A percentile compares a stretch with the other conserved stretches of the same genome.
These are phyloP conservation scores for Scleropages formosus DNA, from an alignment of 2,797 vertebrate species.

Conservation along the genomic window DNA sequence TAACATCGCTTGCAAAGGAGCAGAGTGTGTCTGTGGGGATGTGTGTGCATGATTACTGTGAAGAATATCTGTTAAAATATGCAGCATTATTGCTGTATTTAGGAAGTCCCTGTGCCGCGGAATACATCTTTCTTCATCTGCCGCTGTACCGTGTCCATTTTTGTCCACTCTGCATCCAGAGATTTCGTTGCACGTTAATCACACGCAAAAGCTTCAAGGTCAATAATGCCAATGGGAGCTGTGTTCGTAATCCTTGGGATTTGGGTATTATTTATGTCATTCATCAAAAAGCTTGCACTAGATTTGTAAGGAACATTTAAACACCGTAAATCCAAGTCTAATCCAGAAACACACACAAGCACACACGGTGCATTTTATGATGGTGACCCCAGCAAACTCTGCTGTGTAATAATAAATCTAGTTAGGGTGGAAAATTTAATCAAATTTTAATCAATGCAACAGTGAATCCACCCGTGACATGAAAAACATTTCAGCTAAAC, in stretches of 20 bases:
- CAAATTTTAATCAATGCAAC: background rate
- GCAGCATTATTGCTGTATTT: background rate
- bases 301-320: slow-evolving; percentile 17
- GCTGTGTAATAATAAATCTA: background rate
- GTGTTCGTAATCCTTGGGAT: slow-evolving; percentile 22
- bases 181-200: slow-evolving; percentile 21
- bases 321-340: slow-evolving; percentile 18
- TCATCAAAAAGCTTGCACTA: background rate
- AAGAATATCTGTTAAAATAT: background rate
- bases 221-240: slow-evolving; percentile 17
- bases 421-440: slow-evolving; percentile 3
- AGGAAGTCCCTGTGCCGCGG: background rate
- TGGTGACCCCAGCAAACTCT: background rate
- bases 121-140: background rate
- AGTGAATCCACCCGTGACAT: no score
- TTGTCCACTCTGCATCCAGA: background rate
- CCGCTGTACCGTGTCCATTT: background rate
- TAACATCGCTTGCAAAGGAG: background rate
- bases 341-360: background rate
- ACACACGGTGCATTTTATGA: background rate
- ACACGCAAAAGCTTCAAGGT: background rate
- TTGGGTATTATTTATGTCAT: slow-evolving; percentile 24
- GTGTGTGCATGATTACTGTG: background rate
- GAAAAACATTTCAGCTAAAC: no score
- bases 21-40: background rate